A percentile compares a stretch with the other conserved stretches of the same genome.
phyloP scores from a whole-genome alignment of 1,140 invertebrate species.

The Bombus consobrinus region DNA sequence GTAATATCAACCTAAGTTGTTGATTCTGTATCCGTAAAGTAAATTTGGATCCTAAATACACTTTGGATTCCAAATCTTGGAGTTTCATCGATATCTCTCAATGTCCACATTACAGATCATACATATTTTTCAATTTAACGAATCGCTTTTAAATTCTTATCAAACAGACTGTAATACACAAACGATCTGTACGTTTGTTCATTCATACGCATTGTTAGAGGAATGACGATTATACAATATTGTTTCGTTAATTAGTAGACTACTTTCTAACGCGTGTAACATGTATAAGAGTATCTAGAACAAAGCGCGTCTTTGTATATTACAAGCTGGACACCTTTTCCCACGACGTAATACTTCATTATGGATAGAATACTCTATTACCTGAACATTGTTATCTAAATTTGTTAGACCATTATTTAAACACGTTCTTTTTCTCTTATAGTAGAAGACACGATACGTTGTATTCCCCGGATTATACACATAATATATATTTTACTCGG shows the following conservation, averaged over 20 bases:
- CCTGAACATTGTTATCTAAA: background rate
- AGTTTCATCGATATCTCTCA: background rate
- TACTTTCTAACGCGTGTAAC: too few relatives aligned
- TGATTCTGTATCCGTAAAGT: background rate
- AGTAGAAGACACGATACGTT: background rate
- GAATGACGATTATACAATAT: background rate
- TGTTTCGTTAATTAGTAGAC: too few relatives aligned
- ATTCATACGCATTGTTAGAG: background rate
- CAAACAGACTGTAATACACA: too few relatives aligned
- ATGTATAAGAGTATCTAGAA: too few relatives aligned
- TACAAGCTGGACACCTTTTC: background rate
- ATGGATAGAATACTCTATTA: background rate
- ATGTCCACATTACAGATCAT: too few relatives aligned
- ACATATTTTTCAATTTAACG: background rate
- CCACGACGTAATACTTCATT: background rate
- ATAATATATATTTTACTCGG: background rate
- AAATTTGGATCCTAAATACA: background rate
- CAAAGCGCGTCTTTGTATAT: background rate
- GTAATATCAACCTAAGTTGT: background rate
- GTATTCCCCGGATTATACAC: background rate
- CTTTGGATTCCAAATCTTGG: background rate
- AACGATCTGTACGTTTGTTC: background rate
- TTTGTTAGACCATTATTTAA: constrained; percentile 3
- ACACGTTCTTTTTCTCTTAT: background rate
- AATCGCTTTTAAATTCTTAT: background rate